phyloP scores from a whole-genome alignment of 2,888 invertebrate genomes.

The Catocala fraxini region DNA sequence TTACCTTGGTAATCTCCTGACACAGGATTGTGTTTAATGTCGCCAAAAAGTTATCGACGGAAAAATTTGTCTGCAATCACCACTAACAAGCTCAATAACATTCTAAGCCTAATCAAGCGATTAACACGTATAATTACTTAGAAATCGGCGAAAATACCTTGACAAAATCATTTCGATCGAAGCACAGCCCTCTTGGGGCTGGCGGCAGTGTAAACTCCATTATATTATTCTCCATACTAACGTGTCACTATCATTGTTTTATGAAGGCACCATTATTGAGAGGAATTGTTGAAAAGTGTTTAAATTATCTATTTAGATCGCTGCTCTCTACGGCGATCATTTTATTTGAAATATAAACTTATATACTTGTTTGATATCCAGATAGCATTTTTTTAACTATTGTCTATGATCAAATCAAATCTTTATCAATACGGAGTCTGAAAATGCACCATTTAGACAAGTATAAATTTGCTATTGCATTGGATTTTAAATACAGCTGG shows the following conservation, averaged over 20 bases:
- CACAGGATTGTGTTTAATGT: too few species aligned
- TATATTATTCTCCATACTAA: slow-evolving; percentile 74
- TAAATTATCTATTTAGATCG: slow-evolving; percentile 61
- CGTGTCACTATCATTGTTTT: slow-evolving; percentile 64
- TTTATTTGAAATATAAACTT: too few species aligned
- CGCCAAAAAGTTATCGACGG: slow-evolving; percentile 96
- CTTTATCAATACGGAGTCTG: too few species aligned
- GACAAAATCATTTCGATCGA: slow-evolving; percentile 91
- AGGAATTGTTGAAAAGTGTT: slow-evolving; percentile 63
- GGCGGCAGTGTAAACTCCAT: slow-evolving; percentile 85
- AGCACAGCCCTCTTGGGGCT: slow-evolving; percentile 90
- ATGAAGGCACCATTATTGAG: slow-evolving; percentile 80
- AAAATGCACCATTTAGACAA: too few species aligned
- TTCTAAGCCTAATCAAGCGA: slow-evolving; percentile 16
- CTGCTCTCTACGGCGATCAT: slow-evolving; percentile 65
- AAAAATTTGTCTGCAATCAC: slow-evolving; percentile 92
- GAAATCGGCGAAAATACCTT: slow-evolving; percentile 65
- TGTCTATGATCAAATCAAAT: too few species aligned
- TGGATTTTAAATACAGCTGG: too few species aligned
- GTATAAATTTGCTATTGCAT: too few species aligned
- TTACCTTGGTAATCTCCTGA: too few species aligned
- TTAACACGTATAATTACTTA: slow-evolving; percentile 22
- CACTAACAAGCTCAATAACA: slow-evolving; percentile 18
- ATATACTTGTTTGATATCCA: too few species aligned
- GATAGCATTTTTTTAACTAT: too few species aligned